Percentiles rank a stretch among this genome's conserved stretches.
phyloP scores from a whole-genome alignment of 2,113 vertebrate species.

The Caracal caracal region DNA sequence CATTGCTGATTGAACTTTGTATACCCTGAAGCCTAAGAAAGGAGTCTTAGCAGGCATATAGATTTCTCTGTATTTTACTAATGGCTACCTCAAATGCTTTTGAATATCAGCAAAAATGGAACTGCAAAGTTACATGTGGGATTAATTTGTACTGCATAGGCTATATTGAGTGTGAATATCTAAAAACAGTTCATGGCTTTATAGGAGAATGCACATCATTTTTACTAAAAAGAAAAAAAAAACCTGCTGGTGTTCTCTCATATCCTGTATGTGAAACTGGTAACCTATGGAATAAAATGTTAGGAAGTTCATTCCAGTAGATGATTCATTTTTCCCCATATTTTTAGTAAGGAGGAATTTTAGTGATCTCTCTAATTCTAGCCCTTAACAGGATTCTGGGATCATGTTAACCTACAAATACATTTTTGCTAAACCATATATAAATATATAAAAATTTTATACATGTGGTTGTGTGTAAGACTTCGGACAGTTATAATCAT shows the following conservation, averaged over 20 bases:
- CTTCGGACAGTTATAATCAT: not conserved
- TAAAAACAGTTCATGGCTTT: not conserved
- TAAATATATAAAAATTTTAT: not conserved
- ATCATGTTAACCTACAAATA: not conserved
- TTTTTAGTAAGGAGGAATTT: not conserved
- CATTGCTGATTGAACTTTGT: conserved; percentile 66
- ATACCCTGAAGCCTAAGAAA: conserved; percentile 54
- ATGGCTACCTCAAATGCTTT: not conserved
- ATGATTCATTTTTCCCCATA: not conserved
- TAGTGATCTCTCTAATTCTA: not conserved
- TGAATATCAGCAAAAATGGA: conserved; percentile 52
- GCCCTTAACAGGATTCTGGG: not conserved
- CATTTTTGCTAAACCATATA: not conserved
- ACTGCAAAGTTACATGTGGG: not conserved
- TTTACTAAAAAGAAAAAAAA: conserved; percentile 17
- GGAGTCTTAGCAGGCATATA: conserved; percentile 26
- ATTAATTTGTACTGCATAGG: conserved; percentile 1
- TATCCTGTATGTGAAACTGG: not conserved
- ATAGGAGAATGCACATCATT: not conserved
- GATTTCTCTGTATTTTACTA: conserved; percentile 39
- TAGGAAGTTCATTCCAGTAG: not conserved
- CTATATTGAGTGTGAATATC: not conserved
- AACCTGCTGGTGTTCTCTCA: not conserved
- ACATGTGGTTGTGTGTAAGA: not conserved
- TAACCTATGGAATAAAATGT: not conserved